A percentile compares a stretch with the other conserved stretches of the same genome.
These are phyloP conservation scores for Epinotia ramella DNA, from an alignment of 2,888 invertebrate genomes.

Conservation along the genomic window DNA sequence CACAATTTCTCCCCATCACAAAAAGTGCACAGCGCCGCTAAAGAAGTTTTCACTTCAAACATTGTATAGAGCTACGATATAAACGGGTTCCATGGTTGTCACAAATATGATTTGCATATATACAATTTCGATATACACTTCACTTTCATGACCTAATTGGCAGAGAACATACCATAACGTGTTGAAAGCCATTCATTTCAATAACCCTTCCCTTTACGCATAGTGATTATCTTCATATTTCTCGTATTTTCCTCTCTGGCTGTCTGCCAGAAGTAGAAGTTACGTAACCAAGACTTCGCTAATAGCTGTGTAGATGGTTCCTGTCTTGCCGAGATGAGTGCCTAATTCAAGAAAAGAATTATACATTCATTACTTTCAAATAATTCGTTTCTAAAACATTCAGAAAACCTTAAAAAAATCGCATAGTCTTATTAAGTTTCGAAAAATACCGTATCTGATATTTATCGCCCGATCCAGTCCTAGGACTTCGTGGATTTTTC, in stretches of 20 bases:
- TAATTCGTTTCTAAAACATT: conserved; percentile 58
- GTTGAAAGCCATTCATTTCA: neutral
- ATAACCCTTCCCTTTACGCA: neutral
- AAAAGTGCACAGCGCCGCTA: no score
- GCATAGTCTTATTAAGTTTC: conserved; percentile 24
- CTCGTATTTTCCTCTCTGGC: neutral
- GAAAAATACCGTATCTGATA: no score
- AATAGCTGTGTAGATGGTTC: neutral
- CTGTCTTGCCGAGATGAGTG: neutral
- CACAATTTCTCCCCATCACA: no score
- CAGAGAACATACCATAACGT: neutral
- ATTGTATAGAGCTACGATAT: no score
- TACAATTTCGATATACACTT: no score
- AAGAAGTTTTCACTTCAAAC: no score
- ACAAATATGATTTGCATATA: no score
- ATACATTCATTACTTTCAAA: conserved; percentile 52
- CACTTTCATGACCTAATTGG: neutral
- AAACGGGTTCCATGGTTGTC: no score
- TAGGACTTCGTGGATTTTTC: no score
- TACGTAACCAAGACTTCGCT: neutral
- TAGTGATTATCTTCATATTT: neutral
- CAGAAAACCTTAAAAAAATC: conserved; percentile 53
- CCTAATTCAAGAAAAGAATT: no score
- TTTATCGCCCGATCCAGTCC: no score
- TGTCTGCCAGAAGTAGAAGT: neutral